phyloP scores from a whole-genome alignment of 2,113 vertebrate species.

The Myanophis thanlyinensis region DNA sequence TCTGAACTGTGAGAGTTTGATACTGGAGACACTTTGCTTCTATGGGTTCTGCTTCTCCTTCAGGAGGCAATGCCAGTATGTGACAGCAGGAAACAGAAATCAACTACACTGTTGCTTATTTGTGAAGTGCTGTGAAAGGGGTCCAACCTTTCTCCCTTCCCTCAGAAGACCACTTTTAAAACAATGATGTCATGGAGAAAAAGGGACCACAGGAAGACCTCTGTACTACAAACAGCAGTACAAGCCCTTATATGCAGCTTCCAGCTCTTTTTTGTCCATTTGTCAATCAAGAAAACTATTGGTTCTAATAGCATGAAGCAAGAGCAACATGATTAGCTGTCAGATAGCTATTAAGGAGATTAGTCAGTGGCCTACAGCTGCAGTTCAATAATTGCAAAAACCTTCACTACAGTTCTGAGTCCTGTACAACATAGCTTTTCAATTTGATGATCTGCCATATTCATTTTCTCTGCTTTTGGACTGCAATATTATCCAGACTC shows the following conservation, averaged over 20 bases:
- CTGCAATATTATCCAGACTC: not conserved
- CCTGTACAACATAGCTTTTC: not conserved
- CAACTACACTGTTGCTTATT: not conserved
- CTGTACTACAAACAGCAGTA: not conserved
- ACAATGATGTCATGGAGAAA: not conserved
- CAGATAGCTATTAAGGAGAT: not conserved
- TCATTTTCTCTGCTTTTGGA: not conserved
- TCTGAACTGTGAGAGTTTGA: not conserved
- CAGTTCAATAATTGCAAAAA: not conserved
- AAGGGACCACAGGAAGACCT: not conserved
- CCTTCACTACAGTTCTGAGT: not conserved
- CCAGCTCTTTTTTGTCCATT: not conserved
- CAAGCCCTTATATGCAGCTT: not conserved
- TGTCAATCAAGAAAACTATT: not conserved
- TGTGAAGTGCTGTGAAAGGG: not conserved
- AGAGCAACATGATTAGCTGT: not conserved
- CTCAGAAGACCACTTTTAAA: not conserved
- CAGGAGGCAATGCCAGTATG: not conserved
- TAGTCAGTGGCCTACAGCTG: not conserved
- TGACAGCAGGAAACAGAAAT: not conserved
- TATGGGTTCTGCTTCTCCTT: not conserved
- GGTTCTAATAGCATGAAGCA: not conserved
- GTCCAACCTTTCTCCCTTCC: not conserved
- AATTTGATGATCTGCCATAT: not conserved
- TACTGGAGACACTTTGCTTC: not conserved